Conservation (phyloP, 2,888 invertebrate genomes). For the Coenonympha glycerion region DNA sequence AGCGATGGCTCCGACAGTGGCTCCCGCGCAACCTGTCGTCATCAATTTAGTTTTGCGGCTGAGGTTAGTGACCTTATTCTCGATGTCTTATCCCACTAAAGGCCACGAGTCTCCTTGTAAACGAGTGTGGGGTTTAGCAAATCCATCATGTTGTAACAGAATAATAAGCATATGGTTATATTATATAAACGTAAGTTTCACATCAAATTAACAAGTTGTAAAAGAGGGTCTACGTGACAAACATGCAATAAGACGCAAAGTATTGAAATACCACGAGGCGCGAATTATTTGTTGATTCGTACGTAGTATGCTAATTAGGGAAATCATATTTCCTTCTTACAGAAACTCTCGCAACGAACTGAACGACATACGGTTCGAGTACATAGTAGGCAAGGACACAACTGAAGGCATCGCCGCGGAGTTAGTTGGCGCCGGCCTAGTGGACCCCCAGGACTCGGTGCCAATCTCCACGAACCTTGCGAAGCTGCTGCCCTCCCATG, state of each 20-base stretch:
- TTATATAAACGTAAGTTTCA: no score
- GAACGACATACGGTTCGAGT: slow-evolving; percentile 99
- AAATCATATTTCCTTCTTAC: no score
- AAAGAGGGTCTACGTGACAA: no score
- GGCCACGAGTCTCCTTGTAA: no score
- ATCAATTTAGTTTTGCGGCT: slow-evolving; percentile 89
- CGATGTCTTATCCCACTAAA: neutral
- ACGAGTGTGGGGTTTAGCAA: no score
- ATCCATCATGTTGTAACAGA: no score
- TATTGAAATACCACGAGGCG: no score
- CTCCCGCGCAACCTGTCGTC: slow-evolving; percentile 49
- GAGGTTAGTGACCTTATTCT: slow-evolving; percentile 70
- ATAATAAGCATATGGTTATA: no score
- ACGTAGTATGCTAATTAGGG: no score
- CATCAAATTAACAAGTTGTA: no score
- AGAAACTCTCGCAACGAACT: slow-evolving; percentile 92
- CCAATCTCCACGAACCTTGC: slow-evolving; percentile 48
- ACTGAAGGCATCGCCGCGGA: slow-evolving; percentile 96
- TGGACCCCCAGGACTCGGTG: slow-evolving; percentile 79
- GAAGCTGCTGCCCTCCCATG: slow-evolving; percentile 41
- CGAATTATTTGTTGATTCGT: no score
- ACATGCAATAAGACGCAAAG: no score
- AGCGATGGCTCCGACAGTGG: slow-evolving; percentile 17
- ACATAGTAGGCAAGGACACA: slow-evolving; percentile 90
- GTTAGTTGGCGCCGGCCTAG: slow-evolving; percentile 94